Conservation (phyloP, 1,140 invertebrate species). For the Holotrichia oblita region DNA sequence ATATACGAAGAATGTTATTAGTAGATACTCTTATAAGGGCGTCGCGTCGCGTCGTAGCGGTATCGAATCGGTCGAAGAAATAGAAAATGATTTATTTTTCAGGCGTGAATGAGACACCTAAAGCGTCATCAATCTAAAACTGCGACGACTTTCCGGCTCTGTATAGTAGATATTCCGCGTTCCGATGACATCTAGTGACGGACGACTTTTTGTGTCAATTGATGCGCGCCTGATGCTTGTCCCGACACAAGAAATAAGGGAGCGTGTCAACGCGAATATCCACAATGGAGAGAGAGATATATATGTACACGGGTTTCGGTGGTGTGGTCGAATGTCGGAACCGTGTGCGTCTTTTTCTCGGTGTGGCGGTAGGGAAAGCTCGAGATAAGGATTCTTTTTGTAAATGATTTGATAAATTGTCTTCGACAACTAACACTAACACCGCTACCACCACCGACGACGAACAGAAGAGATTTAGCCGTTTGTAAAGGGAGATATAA, state of each 20-base stretch:
- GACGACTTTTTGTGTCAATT: conserved; percentile 20
- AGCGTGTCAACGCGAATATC: background rate
- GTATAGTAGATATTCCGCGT: background rate
- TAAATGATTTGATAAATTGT: conserved; percentile 18
- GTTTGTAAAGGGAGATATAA: background rate
- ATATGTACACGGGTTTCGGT: conserved; percentile 13
- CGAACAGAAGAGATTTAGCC: background rate
- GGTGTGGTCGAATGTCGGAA: conserved; percentile 12
- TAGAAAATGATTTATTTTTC: conserved; percentile 13
- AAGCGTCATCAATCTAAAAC: conserved; percentile 15
- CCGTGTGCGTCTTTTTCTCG: background rate
- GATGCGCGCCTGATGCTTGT: conserved; percentile 13
- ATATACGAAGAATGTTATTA: background rate
- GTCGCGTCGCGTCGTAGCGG: too few relatives aligned
- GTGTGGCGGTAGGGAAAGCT: background rate
- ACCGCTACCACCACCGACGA: background rate
- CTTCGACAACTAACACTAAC: background rate
- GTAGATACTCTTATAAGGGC: too few relatives aligned
- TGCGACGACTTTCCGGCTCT: conserved; percentile 3
- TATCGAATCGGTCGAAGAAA: background rate
- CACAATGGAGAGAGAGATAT: background rate
- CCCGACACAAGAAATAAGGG: conserved; percentile 15
- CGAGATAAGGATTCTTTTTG: conserved; percentile 14
- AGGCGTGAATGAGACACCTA: conserved; percentile 15
- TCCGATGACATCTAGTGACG: conserved; percentile 10